Percentiles rank a stretch among this genome's conserved stretches.
These are phyloP conservation scores for Otocyon megalotis DNA, from an alignment of 2,113 vertebrate species.

Conservation along the genomic window DNA sequence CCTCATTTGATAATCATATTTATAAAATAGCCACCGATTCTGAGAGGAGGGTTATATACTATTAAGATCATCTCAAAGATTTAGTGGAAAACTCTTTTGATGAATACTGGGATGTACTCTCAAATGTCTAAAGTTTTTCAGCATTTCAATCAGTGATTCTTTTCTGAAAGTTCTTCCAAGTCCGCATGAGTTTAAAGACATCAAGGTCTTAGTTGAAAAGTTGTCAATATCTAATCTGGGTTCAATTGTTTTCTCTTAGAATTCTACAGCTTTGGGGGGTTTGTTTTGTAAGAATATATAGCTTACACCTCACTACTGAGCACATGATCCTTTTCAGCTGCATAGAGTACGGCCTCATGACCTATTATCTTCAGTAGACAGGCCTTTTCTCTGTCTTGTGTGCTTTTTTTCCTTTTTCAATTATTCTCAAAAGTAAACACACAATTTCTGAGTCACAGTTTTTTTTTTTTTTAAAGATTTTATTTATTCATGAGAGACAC, in stretches of 20 bases:
- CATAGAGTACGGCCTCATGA: background rate
- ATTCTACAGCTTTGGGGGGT: background rate
- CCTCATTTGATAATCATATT: background rate
- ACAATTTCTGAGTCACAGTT: background rate
- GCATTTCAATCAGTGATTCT: background rate
- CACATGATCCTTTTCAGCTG: background rate
- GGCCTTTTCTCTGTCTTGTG: background rate
- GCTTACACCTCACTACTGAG: background rate
- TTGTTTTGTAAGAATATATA: background rate
- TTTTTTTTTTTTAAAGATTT: too few relatives aligned
- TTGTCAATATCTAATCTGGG: background rate
- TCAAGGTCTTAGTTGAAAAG: background rate
- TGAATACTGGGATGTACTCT: background rate
- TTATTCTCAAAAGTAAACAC: background rate
- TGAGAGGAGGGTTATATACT: background rate
- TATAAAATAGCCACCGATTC: background rate
- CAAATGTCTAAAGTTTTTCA: background rate
- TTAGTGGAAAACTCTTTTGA: background rate
- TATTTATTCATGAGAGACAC: too few relatives aligned
- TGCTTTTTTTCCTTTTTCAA: background rate
- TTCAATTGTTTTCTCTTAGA: background rate
- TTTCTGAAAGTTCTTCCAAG: background rate
- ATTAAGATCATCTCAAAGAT: background rate
- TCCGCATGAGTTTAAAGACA: background rate
- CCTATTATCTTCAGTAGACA: background rate